Evolutionary conservation across 2,113 vertebrate species (phyloP), one percentile per base, ranked within the genome.

Genomic region (Girardinichthys multiradiatus): DNA sequence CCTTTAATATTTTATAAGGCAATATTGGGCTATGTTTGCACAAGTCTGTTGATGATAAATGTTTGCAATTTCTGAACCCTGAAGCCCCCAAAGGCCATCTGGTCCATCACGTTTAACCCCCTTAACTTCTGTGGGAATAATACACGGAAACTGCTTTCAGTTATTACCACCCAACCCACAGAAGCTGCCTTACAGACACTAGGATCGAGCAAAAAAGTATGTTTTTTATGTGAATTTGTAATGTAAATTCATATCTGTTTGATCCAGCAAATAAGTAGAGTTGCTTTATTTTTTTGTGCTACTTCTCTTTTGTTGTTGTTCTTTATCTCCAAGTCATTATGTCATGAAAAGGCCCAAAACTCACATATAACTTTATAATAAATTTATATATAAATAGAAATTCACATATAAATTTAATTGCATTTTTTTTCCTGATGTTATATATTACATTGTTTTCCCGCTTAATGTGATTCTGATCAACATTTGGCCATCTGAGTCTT

Each of bases 1-100:
- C 14, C 31, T 81, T 66, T 61, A 74, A 64, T 80, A 71, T 57
- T 68, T 66, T 61, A 66, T 70, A 30, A 70, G 31, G 12, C 21
- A 39, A 8, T 48, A 39, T 24, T 39, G 30, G 48, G 13, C 37
- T 21, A 48, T 68, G 48, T n/a, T 48, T 70, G 51, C 30, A 39
- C 30, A 19, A 63, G 45, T 64, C 14, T 48, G 29, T 68, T 17
- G 28, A 66, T 77, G 59, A 74, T 64, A 57, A 73, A 68, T 70
- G 37, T 48, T 70, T 67, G 65, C 57, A 67, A 67, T 78, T 57
- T 37, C 3, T 62, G 59, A 48, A 67, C 39, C 57, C 70, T 48
- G 29, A 62, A 4, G 33, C 35, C 28, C 27, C 54, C 11, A 31
- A 3, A 2, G 60, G 57, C 57, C 48, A 17, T 64, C 24, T 31